Conservation (phyloP, 2,113 vertebrate species). For the Neofelis nebulosa region DNA sequence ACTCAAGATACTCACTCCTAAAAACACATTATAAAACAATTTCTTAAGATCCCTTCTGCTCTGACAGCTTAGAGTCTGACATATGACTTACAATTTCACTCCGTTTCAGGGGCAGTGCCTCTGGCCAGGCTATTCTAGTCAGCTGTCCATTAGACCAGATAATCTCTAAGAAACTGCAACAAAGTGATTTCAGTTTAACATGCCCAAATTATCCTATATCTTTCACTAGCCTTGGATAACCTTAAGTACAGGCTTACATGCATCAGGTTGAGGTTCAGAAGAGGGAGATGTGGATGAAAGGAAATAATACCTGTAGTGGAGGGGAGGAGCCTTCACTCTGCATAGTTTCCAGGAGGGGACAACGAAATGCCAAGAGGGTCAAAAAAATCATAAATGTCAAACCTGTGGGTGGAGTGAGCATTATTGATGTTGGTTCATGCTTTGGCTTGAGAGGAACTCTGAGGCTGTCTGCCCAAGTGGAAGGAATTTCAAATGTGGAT, state of each 20-base stretch:
- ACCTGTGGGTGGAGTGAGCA: not conserved
- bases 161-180: not conserved
- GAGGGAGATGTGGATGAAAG: not conserved
- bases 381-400: not conserved
- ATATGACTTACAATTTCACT: not conserved
- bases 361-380: accelerated
- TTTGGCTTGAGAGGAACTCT: not conserved
- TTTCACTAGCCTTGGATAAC: not conserved
- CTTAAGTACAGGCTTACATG: not conserved
- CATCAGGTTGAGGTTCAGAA: not conserved
- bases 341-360: not conserved
- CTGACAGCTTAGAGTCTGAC: not conserved
- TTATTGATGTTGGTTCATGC: not conserved
- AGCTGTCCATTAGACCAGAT: not conserved
- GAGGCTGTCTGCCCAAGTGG: not conserved
- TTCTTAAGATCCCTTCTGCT: not conserved
- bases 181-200: not conserved
- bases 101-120: not conserved
- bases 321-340: not conserved
- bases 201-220: not conserved
- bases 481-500: not conserved
- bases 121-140: not conserved
- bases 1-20: not conserved
- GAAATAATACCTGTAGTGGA: too few species aligned
- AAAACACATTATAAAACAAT: not conserved